Evolutionary conservation across 2,797 vertebrate species (phyloP).

Genomic region (Gymnocypris eckloni): DNA sequence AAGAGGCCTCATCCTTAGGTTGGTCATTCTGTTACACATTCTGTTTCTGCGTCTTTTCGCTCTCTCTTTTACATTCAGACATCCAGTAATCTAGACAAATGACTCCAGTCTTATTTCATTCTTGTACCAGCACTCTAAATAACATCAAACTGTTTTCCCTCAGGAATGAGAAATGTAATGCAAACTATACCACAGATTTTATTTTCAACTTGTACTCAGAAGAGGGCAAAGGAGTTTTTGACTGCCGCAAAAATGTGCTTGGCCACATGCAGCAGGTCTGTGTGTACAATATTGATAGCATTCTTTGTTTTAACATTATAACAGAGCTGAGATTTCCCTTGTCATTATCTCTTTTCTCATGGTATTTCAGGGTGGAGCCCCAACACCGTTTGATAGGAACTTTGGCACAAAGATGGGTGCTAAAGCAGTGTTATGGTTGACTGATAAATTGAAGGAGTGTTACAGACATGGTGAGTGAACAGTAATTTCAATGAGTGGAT

Average conservation of each 20-base stretch:
- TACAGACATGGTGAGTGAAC: conserved; percentile 86
- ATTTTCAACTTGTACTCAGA: conserved; percentile 95
- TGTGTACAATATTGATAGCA: neutral
- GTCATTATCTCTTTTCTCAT: neutral
- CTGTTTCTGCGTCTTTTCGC: neutral
- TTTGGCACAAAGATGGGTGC: conserved; percentile 96
- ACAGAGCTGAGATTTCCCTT: neutral
- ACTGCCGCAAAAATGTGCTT: conserved; percentile 93
- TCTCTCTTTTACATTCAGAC: neutral
- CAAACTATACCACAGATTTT: conserved; percentile 94
- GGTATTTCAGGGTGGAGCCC: conserved; percentile 86
- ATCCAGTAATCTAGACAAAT: conserved; percentile 15
- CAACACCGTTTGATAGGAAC: conserved; percentile 94
- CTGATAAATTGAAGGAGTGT: conserved; percentile 90
- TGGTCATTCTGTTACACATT: conserved; percentile 39
- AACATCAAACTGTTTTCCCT: conserved; percentile 5
- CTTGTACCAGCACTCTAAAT: neutral
- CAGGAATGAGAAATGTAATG: conserved; percentile 90
- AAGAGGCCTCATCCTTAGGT: conserved; percentile 93
- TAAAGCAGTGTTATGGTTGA: conserved; percentile 92
- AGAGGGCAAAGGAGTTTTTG: conserved; percentile 93
- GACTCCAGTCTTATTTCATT: neutral
- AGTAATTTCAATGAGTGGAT: neutral
- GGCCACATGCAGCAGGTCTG: conserved; percentile 98
- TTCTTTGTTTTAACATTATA: neutral